Base-by-base conservation (phyloP, 2,888 invertebrate species). In the Chrysolina oricalcia region DNA sequence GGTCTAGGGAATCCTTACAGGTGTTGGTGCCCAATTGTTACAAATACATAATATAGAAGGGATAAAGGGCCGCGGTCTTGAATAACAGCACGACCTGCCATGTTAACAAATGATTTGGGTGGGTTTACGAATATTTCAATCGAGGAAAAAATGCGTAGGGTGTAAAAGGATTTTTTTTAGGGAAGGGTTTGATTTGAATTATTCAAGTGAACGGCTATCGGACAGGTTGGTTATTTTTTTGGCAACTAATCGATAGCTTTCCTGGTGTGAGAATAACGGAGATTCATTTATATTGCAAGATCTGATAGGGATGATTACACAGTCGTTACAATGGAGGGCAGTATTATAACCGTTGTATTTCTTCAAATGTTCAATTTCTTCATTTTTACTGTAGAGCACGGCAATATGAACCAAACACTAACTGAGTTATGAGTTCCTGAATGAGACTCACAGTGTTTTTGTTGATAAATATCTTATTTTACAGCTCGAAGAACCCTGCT, bases 91-190 rank as follows among this genome's bases (percentile, higher is more conserved):
- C 50, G n/a, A 19, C 17, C 35, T 59, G 56, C 15, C 56, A 23
- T 56, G 56, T 56, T 10, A 56, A 56, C 56, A 56, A 23, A 56
- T 56, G 56, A 56, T 56, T 56, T 56, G 59, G 59, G 27, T 59
- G 15, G 59, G 59, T 59, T 27, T n/a, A 59, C 27, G 59, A 59
- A 59, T 59, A 59, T 59, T 59, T 59, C 27, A 27, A 27, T 59
- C 27, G 2, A 59, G n/a, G n/a, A 59, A 59, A 59, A 23, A n/a
- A 59, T 8, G 59, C n/a, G 15, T 4, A 19, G 56, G 15, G 23
- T 21, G 56, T 23, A 17, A 1, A 2, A 53, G n/a, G 17, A 27
- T n/a, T 59, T 59, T 59, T 59, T 27, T n/a, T 15, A n/a, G n/a
- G 59, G 17, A n/a, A 27, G 9, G 59, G 59, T 15, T 27, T 59